Conservation (phyloP, 2,888 invertebrate genomes). For the Cetonia aurata region DNA sequence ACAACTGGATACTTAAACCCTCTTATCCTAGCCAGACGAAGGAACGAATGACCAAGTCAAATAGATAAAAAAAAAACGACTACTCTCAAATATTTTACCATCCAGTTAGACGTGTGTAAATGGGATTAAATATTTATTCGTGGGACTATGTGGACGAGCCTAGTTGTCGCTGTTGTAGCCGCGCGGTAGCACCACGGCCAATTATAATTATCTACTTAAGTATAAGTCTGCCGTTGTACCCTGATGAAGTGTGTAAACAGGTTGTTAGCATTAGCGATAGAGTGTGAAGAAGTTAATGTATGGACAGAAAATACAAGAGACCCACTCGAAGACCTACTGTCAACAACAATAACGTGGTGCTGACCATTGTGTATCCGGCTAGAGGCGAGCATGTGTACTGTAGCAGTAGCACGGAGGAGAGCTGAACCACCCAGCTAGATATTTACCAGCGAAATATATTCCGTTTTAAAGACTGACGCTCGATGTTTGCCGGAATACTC, state of each 20-base stretch:
- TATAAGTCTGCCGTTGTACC: constrained; percentile 38
- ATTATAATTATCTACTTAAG: constrained; percentile 46
- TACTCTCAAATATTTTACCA: constrained; percentile 34
- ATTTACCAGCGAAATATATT: constrained; percentile 43
- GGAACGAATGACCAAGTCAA: neutral
- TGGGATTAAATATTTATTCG: constrained; percentile 43
- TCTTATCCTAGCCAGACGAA: neutral
- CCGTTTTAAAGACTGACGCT: constrained; percentile 35
- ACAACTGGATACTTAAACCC: too few species aligned
- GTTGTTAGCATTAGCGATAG: constrained; percentile 47
- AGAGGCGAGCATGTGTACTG: neutral
- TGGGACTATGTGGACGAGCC: constrained; percentile 26
- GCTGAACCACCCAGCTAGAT: constrained; percentile 42
- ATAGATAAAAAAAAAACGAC: neutral
- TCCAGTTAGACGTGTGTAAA: constrained; percentile 39
- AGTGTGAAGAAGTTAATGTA: constrained; percentile 48
- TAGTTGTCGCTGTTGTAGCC: neutral
- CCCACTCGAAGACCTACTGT: constrained; percentile 42
- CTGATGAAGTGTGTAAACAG: constrained; percentile 47
- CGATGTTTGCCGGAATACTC: constrained; percentile 8
- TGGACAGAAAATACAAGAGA: constrained; percentile 47
- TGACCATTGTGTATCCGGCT: neutral
- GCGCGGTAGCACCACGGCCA: constrained; percentile 27
- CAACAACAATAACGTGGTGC: constrained; percentile 41
- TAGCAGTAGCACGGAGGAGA: neutral